Conservation (phyloP, 2,888 invertebrate genomes). For the Synergus umbraculus region DNA sequence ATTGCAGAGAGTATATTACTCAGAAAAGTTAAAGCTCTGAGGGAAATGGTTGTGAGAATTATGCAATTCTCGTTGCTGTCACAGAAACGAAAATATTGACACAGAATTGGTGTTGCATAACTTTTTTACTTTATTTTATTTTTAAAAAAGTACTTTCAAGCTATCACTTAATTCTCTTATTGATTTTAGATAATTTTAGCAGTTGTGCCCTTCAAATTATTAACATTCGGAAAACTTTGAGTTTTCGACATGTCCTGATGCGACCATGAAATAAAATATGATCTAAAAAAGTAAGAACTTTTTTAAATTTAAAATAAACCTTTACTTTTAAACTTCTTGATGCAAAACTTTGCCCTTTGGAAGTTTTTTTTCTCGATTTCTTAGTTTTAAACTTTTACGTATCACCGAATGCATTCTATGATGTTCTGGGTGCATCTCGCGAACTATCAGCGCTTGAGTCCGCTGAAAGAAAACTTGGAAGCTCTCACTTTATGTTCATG, state of each 20-base stretch:
- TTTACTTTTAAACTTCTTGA: neutral
- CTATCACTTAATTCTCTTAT: no score
- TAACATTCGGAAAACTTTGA: neutral
- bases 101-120: no score
- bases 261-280: neutral
- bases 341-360: neutral
- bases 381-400: conserved; percentile 27
- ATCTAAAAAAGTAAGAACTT: no score
- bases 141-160: no score
- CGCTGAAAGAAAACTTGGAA: conserved; percentile 31
- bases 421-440: conserved; percentile 30
- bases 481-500: conserved; percentile 26
- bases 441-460: conserved; percentile 16
- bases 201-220: neutral
- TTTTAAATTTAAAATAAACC: neutral
- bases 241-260: neutral
- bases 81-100: no score
- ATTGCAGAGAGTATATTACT: conserved; percentile 5
- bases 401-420: conserved; percentile 23
- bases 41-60: neutral
- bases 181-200: no score
- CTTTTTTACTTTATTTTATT: no score
- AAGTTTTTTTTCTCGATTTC: neutral
- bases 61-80: no score
- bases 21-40: neutral